Base-by-base conservation (phyloP, 2,888 invertebrate genomes). In the Limnephilus marmoratus region DNA sequence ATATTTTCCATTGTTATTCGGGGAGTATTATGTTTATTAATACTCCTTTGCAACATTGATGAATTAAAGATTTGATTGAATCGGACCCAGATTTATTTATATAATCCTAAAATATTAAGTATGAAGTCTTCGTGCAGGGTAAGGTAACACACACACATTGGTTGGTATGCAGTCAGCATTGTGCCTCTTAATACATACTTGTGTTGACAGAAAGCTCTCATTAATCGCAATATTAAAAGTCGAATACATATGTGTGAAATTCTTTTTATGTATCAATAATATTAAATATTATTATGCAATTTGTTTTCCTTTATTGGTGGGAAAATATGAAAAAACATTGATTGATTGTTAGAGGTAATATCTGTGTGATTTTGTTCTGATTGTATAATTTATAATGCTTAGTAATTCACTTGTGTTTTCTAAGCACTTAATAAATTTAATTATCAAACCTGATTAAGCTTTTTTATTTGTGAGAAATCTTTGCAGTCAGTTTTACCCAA, bases 41-140 rank as follows among this genome's bases (percentile, higher is more conserved):
- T 68, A 24, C n/a, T 24, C 24, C 24, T 68, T 68, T 68, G 68
- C 68, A 68, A 68, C 68, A n/a, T 18, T 18, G 18, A 68, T n/a
- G 68, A 68, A n/a, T 68, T 68, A 68, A 68, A 68, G 24, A 68
- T 68, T n/a, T 68, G 24, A 68, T 68, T 24, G 68, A 68, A 68
- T 68, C 24, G 68, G 68, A 68, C 68, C 68, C 68, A 68, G 24
- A 68, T 68, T 68, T 68, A 68, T 68, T 68, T 68, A 68, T 68
- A 9, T 68, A 68, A 68, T 68, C 68, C 24, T 68, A 68, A 68
- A 68, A 89, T 89, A 49, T 92, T 92, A 91, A 92, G 87, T 91
- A 91, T 93, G 92, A 93, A 93, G 93, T 93, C 93, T 93, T 93
- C 93, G 93, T 93, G 93, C 93, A 93, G 93, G 93, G 93, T 93